phyloP scores from a whole-genome alignment of 2,797 vertebrate species.

The Melanotaenia maccullochi region DNA sequence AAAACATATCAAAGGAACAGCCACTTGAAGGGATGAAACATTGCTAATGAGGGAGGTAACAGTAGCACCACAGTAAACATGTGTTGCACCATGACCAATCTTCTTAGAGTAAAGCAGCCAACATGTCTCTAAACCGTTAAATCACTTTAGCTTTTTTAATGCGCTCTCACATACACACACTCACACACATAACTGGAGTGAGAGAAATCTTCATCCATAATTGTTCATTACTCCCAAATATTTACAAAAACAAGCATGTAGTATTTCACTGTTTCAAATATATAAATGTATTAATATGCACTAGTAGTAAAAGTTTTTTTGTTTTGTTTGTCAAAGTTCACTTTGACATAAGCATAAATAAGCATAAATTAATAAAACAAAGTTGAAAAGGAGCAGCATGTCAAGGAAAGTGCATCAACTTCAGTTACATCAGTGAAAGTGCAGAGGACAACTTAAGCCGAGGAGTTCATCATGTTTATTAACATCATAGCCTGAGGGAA shows the following conservation, averaged over 20 bases:
- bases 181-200: background rate
- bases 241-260: background rate
- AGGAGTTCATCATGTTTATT: too few relatives aligned
- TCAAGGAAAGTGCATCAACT: too few relatives aligned
- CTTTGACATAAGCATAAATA: too few relatives aligned
- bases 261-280: background rate
- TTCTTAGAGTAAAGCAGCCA: constrained; percentile 28
- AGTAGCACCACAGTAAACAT: constrained; percentile 9
- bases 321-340: too few relatives aligned
- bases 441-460: too few relatives aligned
- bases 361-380: too few relatives aligned
- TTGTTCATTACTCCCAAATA: background rate
- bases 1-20: background rate
- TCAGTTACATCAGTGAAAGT: too few relatives aligned
- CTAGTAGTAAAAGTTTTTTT: background rate
- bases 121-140: constrained; percentile 31
- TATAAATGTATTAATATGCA: background rate
- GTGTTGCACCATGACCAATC: constrained; percentile 30
- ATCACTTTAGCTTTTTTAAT: constrained; percentile 40
- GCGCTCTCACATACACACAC: background rate
- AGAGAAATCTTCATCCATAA: background rate
- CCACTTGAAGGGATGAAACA: background rate
- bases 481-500: too few relatives aligned
- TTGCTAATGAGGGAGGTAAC: background rate
- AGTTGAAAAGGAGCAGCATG: too few relatives aligned